Evolutionary conservation across 2,888 invertebrate species (phyloP).

Genomic region (Lordiphosa andalusiaca): DNA sequence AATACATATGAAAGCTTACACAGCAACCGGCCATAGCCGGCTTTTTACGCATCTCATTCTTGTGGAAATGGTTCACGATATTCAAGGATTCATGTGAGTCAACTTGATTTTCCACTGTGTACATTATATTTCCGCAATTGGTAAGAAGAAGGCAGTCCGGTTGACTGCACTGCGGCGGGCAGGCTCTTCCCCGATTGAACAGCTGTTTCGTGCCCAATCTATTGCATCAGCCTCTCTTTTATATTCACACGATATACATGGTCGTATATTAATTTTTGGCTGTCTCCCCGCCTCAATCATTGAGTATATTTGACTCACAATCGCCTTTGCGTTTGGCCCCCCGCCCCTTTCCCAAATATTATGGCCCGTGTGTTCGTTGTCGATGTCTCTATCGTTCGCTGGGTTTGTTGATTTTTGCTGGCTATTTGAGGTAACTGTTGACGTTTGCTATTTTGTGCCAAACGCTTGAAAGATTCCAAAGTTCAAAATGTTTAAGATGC

Average conservation of each 20-base stretch:
- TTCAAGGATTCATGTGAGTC: no score
- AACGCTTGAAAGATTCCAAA: slow-evolving; percentile 41
- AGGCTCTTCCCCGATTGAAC: not conserved
- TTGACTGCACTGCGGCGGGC: no score
- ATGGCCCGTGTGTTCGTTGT: slow-evolving; percentile 27
- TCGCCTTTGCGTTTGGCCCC: slow-evolving; percentile 35
- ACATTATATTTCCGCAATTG: not conserved
- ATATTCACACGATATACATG: not conserved
- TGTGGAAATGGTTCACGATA: no score
- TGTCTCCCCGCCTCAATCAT: not conserved
- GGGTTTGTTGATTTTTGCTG: slow-evolving; percentile 18
- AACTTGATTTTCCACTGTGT: not conserved
- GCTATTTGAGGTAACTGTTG: slow-evolving; percentile 44
- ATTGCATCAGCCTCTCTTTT: slow-evolving; percentile 40
- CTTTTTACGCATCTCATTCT: no score
- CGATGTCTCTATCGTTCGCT: slow-evolving; percentile 31
- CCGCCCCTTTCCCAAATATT: not conserved
- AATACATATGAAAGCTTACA: no score
- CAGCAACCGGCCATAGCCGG: no score
- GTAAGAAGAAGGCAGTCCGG: no score
- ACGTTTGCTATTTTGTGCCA: slow-evolving; percentile 34
- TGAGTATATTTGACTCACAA: slow-evolving; percentile 58
- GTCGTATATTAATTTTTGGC: not conserved
- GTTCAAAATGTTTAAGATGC: slow-evolving; percentile 28
- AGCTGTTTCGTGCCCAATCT: slow-evolving; percentile 6